phyloP scores from a whole-genome alignment of 2,113 vertebrate genomes.

The Excalfactoria chinensis region DNA sequence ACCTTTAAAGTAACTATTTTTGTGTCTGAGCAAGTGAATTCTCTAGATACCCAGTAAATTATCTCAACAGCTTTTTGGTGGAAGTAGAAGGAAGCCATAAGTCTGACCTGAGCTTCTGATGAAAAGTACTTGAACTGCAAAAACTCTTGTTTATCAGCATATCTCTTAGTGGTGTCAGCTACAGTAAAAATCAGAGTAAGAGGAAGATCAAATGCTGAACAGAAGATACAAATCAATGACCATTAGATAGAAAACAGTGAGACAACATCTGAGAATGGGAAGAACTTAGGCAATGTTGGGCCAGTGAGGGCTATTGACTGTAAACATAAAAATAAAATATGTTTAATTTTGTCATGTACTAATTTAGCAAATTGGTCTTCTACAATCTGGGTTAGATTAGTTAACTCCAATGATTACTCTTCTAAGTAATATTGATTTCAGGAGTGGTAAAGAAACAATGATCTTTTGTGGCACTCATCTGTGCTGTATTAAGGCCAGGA shows the following conservation, averaged over 20 bases:
- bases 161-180: background rate
- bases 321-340: background rate
- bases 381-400: background rate
- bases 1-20: background rate
- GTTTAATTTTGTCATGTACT: background rate
- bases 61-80: background rate
- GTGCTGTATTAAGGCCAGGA: background rate
- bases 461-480: background rate
- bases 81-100: background rate
- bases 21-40: background rate
- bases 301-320: background rate
- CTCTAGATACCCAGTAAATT: background rate
- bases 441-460: background rate
- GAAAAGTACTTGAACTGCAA: background rate
- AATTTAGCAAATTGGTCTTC: background rate
- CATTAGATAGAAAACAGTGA: background rate
- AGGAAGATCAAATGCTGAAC: background rate
- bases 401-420: background rate
- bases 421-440: background rate
- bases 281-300: background rate
- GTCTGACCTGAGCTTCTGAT: background rate
- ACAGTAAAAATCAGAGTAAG: background rate
- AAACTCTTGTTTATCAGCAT: background rate
- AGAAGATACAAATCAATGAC: background rate
- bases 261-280: background rate